Evolutionary conservation across 2,797 vertebrate species (phyloP).

Genomic region (Trematomus bernacchii): DNA sequence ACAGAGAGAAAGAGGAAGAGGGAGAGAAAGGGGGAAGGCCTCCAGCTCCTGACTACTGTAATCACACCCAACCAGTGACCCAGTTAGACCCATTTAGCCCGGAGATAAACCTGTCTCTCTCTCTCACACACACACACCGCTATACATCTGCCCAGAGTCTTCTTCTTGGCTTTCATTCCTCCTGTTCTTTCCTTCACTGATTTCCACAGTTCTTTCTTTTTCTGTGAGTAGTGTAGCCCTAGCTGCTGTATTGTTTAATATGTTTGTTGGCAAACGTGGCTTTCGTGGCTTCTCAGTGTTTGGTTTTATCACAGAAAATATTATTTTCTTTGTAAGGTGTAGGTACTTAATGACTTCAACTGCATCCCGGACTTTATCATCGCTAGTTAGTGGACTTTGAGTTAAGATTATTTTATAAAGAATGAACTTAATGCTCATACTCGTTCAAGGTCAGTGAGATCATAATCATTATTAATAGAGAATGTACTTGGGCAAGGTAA

Average conservation of each 20-base stretch:
- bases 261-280: not conserved
- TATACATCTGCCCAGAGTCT: conserved; percentile 2
- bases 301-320: not conserved
- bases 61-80: conserved; percentile 76
- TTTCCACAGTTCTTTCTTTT: not conserved
- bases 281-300: not conserved
- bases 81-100: conserved; percentile 74
- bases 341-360: too few species aligned
- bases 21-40: conserved; percentile 39
- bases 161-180: not conserved
- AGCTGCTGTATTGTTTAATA: not conserved
- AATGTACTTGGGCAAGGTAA: too few species aligned
- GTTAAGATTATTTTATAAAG: too few species aligned
- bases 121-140: not conserved
- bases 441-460: too few species aligned
- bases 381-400: too few species aligned
- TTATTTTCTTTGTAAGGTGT: too few species aligned
- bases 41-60: conserved; percentile 69
- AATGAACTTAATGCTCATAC: too few species aligned
- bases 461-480: too few species aligned
- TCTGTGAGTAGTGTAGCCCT: too few species aligned
- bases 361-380: too few species aligned
- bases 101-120: conserved; percentile 34
- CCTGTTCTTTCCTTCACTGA: not conserved
- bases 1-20: conserved; percentile 20